Base-by-base conservation (phyloP, 2,888 invertebrate species). In the Schrankia costaestrigalis region DNA sequence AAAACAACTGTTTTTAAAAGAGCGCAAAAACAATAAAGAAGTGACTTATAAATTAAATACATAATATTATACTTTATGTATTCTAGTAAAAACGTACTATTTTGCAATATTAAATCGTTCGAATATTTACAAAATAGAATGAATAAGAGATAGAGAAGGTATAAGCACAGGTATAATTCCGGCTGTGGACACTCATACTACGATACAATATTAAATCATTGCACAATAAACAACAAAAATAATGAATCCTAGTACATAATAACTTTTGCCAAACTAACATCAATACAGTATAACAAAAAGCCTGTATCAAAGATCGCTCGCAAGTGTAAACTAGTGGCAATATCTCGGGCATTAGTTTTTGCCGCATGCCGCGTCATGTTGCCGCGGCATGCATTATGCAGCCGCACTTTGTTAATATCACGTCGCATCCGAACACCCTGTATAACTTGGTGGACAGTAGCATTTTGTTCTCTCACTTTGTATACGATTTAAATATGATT, bases 341-440 rank as follows among this genome's bases (percentile, higher is more conserved):
- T 55, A 55, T 55, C 35, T 14, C 23, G 40, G 39, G 35, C 29
- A 46, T 51, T 43, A 55, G 41, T 65, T 62, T 58, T 65, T 64
- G 56, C 57, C 29, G 34, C 34, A 24, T 25, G 34, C 23, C 31
- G 34, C 28, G 28, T 17, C 53, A 35, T 41, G 27, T 33, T 49
- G 43, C 41, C 44, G 35, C 49, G 27, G 32, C 61, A 70, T 71
- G 69, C 71, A 71, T 71, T 62, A 71, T 71, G 71, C 71, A 70
- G 42, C 46, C 57, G 45, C 53, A 46, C 56, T 53, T 51, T 51
- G 64, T 53, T 56, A 56, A 70, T 69, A 69, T 69, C 56, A 60
- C 52, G 50, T 35, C 35, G 33, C 33, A 36, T 46, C 36, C 45
- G 27, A 29, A 46, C 31, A 52, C 44, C 33, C 35, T 23, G 53